Evolutionary conservation across 1,140 invertebrate species (phyloP).

Genomic region (Anoplolepis gracilipes): DNA sequence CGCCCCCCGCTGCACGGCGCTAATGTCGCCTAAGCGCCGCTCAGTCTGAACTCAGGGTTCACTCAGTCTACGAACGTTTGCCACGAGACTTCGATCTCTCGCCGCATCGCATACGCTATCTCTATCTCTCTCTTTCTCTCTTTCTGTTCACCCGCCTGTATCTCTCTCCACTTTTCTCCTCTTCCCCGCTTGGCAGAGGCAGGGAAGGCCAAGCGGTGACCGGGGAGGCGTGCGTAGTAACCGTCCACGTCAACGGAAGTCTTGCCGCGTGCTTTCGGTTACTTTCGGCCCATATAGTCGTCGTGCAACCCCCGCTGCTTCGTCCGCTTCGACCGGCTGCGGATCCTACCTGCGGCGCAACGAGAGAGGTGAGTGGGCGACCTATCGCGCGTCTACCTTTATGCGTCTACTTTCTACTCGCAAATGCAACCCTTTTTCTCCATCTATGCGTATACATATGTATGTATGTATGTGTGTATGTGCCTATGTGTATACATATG

Average conservation of each 20-base stretch:
- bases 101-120: constrained; percentile 63
- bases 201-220: constrained; percentile 51
- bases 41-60: constrained; percentile 84
- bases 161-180: constrained; percentile 46
- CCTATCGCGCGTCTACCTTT: constrained; percentile 44
- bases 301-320: constrained; percentile 46
- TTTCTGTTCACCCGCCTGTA: constrained; percentile 31
- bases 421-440: background rate
- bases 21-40: constrained; percentile 77
- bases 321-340: constrained; percentile 61
- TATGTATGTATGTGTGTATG: too few relatives aligned
- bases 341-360: constrained; percentile 60
- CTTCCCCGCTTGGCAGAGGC: constrained; percentile 17
- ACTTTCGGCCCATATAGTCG: constrained; percentile 34
- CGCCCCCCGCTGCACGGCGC: constrained; percentile 76
- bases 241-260: constrained; percentile 53
- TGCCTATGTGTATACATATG: too few relatives aligned
- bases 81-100: constrained; percentile 83
- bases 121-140: constrained; percentile 48
- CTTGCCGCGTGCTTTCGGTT: constrained; percentile 43
- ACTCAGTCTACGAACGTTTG: constrained; percentile 85
- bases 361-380: constrained; percentile 54
- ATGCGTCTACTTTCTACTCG: background rate
- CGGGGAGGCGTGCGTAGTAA: constrained; percentile 54
- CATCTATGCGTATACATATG: too few relatives aligned